A percentile compares a stretch with the other conserved stretches of the same genome.
Conservation (phyloP, 2,797 vertebrate genomes). For the Gastrophryne carolinensis region DNA sequence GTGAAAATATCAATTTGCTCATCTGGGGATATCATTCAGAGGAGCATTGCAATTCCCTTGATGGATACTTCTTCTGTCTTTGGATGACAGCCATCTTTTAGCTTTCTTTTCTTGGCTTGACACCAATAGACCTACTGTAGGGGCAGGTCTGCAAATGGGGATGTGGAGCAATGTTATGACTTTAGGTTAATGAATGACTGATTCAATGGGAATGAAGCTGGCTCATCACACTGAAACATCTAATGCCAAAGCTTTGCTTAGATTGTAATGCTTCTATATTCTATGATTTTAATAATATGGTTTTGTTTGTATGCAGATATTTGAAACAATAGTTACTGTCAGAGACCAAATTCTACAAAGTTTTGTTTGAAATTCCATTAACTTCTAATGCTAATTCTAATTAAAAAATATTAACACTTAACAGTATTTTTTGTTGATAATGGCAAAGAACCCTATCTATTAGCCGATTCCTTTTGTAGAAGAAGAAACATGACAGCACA, state of each 20-base stretch:
- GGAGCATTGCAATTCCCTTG: not conserved
- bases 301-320: no score
- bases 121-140: slow-evolving; percentile 56
- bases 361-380: no score
- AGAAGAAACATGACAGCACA: no score
- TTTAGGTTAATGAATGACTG: not conserved
- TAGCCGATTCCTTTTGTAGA: no score
- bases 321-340: no score
- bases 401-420: no score
- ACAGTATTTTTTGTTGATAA: no score
- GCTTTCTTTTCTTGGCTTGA: slow-evolving; percentile 43
- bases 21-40: slow-evolving; percentile 3
- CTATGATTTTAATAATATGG: no score
- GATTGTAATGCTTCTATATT: not conserved
- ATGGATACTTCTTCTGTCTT: slow-evolving; percentile 7
- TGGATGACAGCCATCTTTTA: slow-evolving; percentile 14
- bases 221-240: not conserved
- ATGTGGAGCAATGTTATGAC: slow-evolving; percentile 46
- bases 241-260: slow-evolving; percentile 5
- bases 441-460: no score
- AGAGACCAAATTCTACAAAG: no score
- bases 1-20: slow-evolving; percentile 27
- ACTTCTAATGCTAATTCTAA: no score
- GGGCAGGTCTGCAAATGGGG: slow-evolving; percentile 55
- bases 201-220: slow-evolving; percentile 3